Base-by-base conservation (phyloP, 1,140 invertebrate species). In the Drosophila tani region DNA sequence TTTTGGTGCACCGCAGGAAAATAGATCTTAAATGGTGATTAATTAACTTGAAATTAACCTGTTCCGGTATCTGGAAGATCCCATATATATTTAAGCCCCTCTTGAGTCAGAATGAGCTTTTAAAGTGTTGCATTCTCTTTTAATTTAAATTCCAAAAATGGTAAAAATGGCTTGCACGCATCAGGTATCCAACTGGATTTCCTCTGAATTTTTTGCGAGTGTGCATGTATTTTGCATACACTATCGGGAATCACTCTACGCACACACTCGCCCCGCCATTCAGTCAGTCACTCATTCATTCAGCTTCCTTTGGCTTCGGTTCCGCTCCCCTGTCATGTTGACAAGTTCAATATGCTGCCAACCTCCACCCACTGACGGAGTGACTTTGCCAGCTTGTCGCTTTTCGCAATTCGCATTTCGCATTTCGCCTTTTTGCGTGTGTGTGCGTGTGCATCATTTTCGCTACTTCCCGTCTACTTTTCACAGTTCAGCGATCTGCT, bases 381-480 rank as follows among this genome's bases (percentile, higher is more conserved):
- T 82, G 71, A 80, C 77, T 78, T 75, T 86, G 65, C 47, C 75
- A 79, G 66, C 62, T 68, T 82, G 84, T 53, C 70, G 69, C 77
- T 59, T 71, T 73, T 71, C 69, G 68, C 67, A 59, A 45, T 43
- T 21, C 32, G 8, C 19, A 55, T 21, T 40, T 14, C 35, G 35
- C 35, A 38, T 14, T 38, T 12, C 12, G 35, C 27, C 14, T 15
- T 24, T 53, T 47, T 35, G 51, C 35, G 45, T 17, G 43, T 32
- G 3, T 24, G 21, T 70, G 71, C 64, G 58, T 81, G 73, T 78
- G 62, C 77, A 68, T 58, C 57, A 69, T 81, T 88, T 75, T 84
- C 65, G 77, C 85, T 78, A 71, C 73, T 81, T 88, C 71, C 83
- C 79, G 83, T 80, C 75, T 82, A 69, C 76, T 87, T 86, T 87